Base-by-base conservation (phyloP, 2,113 vertebrate genomes). In the Antechinus stuartii region DNA sequence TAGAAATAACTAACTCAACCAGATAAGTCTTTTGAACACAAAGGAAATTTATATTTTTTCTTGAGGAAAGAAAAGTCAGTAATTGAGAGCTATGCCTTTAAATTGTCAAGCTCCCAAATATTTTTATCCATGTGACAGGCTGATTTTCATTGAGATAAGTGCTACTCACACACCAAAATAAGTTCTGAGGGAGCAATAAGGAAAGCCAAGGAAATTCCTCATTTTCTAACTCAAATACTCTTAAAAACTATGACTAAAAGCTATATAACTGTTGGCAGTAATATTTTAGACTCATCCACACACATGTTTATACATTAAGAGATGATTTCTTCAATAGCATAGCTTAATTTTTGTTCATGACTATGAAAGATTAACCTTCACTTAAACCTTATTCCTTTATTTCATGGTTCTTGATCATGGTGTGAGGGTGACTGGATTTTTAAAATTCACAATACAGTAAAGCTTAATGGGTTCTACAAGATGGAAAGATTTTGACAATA, bases 101-200 rank as follows among this genome's bases (percentile, higher is more conserved):
- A 94, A 95, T 52, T 50, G 52, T 22, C 56, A 89, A 96, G 89
- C 96, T 94, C 96, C 55, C 84, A 93, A 95, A 55, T 91, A 30
- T 10, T 53, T 26, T 94, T 93, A 30, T 61, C 84, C n/a, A 84
- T 49, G 46, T 4, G 42, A 91, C 0, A 95, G 54, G 19, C 93
- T 94, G 96, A 96, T 97, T 57, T 47, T 76, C 91, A 94, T 50
- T 52, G 84, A 94, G 95, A 95, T 94, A 97, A 97, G 47, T 2
- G 0, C 27, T 19, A 84, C 7, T 90, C 46, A 30, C 94, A 95
- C 96, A 96, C 95, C 46, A 93, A 94, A 93, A 91, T 35, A 35
- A 95, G 56, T 42, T 25, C 25, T 97, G 95, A 95, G 9, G 35
- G n/a, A 53, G 68, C 54, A 57, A 54, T 52, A 14, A 97, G 56